phyloP scores from a whole-genome alignment of 2,888 invertebrate genomes.

The Caenorhabditis macrosperma region DNA sequence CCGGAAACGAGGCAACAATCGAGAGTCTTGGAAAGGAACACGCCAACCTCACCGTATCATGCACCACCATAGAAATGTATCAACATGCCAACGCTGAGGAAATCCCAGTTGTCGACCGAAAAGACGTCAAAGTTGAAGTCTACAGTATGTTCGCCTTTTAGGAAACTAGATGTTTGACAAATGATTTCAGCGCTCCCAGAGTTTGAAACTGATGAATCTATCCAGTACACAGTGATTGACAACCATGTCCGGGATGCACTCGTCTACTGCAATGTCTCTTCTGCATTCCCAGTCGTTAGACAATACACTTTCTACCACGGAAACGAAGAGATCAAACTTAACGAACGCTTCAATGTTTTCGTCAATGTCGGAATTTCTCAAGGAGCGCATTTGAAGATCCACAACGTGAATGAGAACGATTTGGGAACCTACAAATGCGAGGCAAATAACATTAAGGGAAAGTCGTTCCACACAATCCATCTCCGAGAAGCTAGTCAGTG shows the following conservation, averaged over 20 bases:
- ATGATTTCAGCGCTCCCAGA: constrained; percentile 68
- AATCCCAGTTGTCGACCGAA: constrained; percentile 65
- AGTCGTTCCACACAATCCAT: constrained; percentile 67
- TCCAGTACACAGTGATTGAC: constrained; percentile 70
- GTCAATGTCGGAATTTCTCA: constrained; percentile 63
- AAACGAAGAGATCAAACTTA: constrained; percentile 62
- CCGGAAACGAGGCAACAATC: constrained; percentile 72
- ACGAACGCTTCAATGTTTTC: constrained; percentile 64
- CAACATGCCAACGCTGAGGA: constrained; percentile 50
- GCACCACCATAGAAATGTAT: constrained; percentile 61
- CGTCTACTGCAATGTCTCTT: constrained; percentile 73
- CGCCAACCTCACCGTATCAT: constrained; percentile 61
- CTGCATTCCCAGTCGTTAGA: constrained; percentile 69
- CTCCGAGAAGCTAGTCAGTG: constrained; percentile 72
- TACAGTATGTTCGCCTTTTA: constrained; percentile 65
- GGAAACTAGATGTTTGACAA: background rate
- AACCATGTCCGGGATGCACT: constrained; percentile 47
- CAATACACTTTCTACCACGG: constrained; percentile 72
- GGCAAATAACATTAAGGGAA: constrained; percentile 76
- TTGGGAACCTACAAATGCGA: constrained; percentile 75
- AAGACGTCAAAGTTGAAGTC: constrained; percentile 70
- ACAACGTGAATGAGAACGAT: constrained; percentile 71
- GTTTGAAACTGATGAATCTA: constrained; percentile 63
- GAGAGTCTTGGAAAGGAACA: constrained; percentile 68
- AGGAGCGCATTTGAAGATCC: constrained; percentile 67